Evolutionary conservation across 2,113 vertebrate species (phyloP), one percentile per base, ranked within the genome.

Genomic region (Triplophysa siluroides): DNA sequence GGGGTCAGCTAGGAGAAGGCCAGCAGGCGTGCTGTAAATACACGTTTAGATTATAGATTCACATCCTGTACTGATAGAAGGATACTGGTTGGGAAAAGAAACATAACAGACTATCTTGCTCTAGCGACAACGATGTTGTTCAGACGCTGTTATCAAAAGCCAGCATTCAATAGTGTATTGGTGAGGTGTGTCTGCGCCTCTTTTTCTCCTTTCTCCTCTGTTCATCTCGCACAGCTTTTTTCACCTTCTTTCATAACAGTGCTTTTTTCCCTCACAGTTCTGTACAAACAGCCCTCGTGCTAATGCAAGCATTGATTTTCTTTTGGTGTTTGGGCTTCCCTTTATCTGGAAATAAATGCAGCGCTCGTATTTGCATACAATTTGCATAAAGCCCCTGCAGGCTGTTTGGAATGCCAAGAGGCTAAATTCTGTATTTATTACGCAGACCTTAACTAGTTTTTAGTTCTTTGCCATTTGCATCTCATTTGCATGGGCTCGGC

Each of bases 381-480:
- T 93, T 92, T 93, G 90, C 90, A 93, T 91, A 86, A 69, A 78
- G 87, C 88, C 90, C 89, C 90, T 89, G 85, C 88, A 84, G 91
- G 86, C 89, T 89, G 88, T 90, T 89, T 84, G 87, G 84, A 91
- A 89, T 89, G 91, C 88, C 89, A 91, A 89, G 89, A 92, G 92
- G 92, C 90, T 92, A 92, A 92, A 92, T 90, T 91, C 90, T 88
- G 84, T 88, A 88, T 93, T 92, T 92, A 92, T 92, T 92, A 89
- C 86, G 77, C 60, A n/a, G 81, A 81, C 86, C 78, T 88, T 89
- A 88, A 91, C 91, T 88, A 88, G 88, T 91, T 91, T 90, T 90
- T 85, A 83, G 86, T 88, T 90, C 88, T 89, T 61, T 80, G 14
- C 41, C 82, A 91, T 91, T 92, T 92, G 90, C 91, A 89, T 90